These are phyloP conservation scores for Poeciliopsis infans DNA, from an alignment of 2,797 vertebrate genomes.

Conservation along the genomic window DNA sequence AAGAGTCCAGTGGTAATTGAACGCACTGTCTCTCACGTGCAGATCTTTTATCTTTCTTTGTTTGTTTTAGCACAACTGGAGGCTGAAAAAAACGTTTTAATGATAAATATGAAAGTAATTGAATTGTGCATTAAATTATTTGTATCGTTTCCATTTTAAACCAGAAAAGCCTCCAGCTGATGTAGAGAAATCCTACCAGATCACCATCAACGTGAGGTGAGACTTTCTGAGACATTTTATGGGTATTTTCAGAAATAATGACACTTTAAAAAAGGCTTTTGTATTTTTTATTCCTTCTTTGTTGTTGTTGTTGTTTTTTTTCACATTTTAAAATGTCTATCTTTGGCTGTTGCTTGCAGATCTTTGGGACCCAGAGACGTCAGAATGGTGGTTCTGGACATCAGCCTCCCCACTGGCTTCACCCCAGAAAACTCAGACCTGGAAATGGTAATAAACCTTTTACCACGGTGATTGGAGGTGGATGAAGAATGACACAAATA, in stretches of 20 bases:
- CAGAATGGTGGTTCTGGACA: constrained; percentile 80
- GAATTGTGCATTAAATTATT: not conserved
- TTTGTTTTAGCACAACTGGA: not conserved
- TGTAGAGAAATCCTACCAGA: constrained; percentile 70
- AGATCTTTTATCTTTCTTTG: not conserved
- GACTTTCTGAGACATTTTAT: not conserved
- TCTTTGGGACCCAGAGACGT: constrained; percentile 70
- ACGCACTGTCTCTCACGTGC: not conserved
- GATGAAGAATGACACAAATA: not conserved
- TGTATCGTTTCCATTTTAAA: not conserved
- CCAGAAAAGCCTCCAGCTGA: constrained; percentile 74
- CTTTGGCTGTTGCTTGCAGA: constrained; percentile 49
- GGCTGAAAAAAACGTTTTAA: not conserved
- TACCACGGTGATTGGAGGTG: not conserved
- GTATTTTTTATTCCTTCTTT: not conserved
- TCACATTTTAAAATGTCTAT: not conserved
- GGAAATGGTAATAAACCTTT: constrained; percentile 68
- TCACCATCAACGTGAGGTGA: constrained; percentile 77
- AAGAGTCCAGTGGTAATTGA: constrained; percentile 67
- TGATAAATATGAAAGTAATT: not conserved
- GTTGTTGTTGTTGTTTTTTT: not conserved
- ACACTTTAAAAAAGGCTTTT: not conserved
- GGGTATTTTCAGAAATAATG: not conserved
- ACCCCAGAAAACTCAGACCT: constrained; percentile 79
- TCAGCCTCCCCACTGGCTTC: constrained; percentile 81